Evolutionary conservation across 1,140 invertebrate species (phyloP).

Genomic region (Archivesica marissinica): DNA sequence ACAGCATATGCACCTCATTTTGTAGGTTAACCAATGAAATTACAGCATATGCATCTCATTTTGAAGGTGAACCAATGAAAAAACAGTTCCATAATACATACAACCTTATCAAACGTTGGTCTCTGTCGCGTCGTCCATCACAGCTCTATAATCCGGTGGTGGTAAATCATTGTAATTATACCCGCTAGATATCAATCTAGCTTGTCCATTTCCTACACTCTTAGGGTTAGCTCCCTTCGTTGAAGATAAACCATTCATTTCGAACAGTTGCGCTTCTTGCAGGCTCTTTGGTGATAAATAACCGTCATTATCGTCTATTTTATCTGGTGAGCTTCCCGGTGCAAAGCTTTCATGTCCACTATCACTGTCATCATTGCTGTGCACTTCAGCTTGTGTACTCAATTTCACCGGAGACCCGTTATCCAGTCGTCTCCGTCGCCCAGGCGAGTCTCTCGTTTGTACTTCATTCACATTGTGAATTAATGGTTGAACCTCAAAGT

Average conservation of each 20-base stretch:
- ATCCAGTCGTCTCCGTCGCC: conserved; percentile 33
- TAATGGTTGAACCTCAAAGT: conserved; percentile 70
- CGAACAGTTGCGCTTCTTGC: conserved; percentile 21
- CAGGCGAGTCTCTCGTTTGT: conserved; percentile 57
- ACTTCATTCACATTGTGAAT: conserved; percentile 55
- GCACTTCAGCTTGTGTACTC: conserved; percentile 73
- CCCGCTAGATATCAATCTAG: conserved; percentile 33
- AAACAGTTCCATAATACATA: not conserved
- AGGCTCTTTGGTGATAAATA: conserved; percentile 76
- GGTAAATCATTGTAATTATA: conserved; percentile 65
- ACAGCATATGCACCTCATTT: not conserved
- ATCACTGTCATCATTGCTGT: conserved; percentile 77
- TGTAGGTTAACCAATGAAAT: not conserved
- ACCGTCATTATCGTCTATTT: conserved; percentile 73
- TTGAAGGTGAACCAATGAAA: not conserved
- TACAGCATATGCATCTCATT: not conserved
- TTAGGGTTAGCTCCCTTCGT: conserved; percentile 26
- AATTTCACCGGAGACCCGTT: conserved; percentile 58
- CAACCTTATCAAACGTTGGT: conserved; percentile 42
- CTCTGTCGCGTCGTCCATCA: conserved; percentile 64
- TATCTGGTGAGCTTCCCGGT: conserved; percentile 73
- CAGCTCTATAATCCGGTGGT: conserved; percentile 67
- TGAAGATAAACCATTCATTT: conserved; percentile 12
- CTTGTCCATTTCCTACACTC: conserved; percentile 39
- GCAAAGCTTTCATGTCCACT: conserved; percentile 81